Base-by-base conservation (phyloP, 2,888 invertebrate genomes). In the Meteorus colon region DNA sequence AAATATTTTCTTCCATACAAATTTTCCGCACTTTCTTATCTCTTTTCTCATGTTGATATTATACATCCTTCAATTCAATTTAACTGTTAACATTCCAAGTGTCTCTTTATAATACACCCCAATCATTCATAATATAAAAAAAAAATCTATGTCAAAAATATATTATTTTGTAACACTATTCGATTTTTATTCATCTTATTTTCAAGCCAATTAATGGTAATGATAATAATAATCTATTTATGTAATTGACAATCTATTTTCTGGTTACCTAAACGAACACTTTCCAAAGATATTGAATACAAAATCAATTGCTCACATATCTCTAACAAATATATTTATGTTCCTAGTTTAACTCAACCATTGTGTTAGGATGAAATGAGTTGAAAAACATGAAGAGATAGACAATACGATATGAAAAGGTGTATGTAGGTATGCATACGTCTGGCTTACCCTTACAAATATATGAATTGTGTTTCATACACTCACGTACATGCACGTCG, bases 401-500 rank as follows among this genome's bases (percentile, higher is more conserved):
- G n/a, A 48, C 8, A 55, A 55, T 55, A 6, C n/a, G n/a, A 55
- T 24, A 55, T 55, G 19, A 55, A 55, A 55, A 55, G 55, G 19
- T 55, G 55, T 19, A 48, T 62, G 14, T 45, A 63, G 37, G 62
- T 41, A 72, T 37, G 27, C 48, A 27, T 72, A 72, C 29, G 45
- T 71, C 71, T 71, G 71, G 59, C 45, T 41, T 31, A 63, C 72
- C 48, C 69, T 55, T 55, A 69, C 55, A 69, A 31, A 55, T 55
- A 19, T 69, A 55, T 55, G 69, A 69, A 51, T 69, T 55, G 55
- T 16, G 55, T n/a, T 55, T 24, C 19, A 55, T 55, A 19, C 81
- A 81, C 41, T 8, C 79, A 82, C 81, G 83, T 82, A 81, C 82
- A 81, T 78, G 78, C 82, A 83, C 83, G 83, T 83, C 82, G 82